Percentiles rank a stretch among this genome's conserved stretches.
These are phyloP conservation scores for Blomia tropicalis DNA, from an alignment of 2,888 invertebrate species.

Conservation along the genomic window DNA sequence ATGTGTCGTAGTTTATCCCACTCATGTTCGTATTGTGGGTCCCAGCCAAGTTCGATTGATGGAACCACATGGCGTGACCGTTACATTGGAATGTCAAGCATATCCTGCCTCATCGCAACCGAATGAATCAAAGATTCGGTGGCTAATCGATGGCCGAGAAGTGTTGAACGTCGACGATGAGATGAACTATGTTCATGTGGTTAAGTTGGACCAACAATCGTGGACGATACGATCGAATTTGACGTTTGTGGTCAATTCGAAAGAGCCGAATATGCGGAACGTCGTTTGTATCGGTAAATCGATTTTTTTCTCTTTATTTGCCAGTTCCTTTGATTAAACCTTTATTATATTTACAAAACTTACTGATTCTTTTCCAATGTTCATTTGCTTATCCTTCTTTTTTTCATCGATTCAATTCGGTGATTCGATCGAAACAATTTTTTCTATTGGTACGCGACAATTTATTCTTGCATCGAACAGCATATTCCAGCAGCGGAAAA, in stretches of 20 bases:
- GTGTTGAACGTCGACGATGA: conserved; percentile 10
- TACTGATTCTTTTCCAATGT: too few relatives aligned
- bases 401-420: too few relatives aligned
- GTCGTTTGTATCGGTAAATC: conserved; percentile 23
- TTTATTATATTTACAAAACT: too few relatives aligned
- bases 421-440: too few relatives aligned
- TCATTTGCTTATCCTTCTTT: too few relatives aligned
- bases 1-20: conserved; percentile 30
- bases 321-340: too few relatives aligned
- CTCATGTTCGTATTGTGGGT: conserved; percentile 29
- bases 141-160: conserved; percentile 24
- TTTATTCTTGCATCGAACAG: not conserved
- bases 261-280: conserved; percentile 14
- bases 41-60: conserved; percentile 31
- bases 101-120: conserved; percentile 25
- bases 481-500: conserved; percentile 12
- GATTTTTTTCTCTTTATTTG: too few relatives aligned
- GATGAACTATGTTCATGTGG: not conserved
- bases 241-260: conserved; percentile 24
- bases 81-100: conserved; percentile 23
- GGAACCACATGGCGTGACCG: conserved; percentile 31
- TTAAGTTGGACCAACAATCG: not conserved
- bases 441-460: not conserved
- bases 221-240: conserved; percentile 24
- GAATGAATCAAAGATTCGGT: conserved; percentile 19